A percentile compares a stretch with the other conserved stretches of the same genome.
Conservation (phyloP, 2,113 vertebrate species). For the Bufo gargarizans region DNA sequence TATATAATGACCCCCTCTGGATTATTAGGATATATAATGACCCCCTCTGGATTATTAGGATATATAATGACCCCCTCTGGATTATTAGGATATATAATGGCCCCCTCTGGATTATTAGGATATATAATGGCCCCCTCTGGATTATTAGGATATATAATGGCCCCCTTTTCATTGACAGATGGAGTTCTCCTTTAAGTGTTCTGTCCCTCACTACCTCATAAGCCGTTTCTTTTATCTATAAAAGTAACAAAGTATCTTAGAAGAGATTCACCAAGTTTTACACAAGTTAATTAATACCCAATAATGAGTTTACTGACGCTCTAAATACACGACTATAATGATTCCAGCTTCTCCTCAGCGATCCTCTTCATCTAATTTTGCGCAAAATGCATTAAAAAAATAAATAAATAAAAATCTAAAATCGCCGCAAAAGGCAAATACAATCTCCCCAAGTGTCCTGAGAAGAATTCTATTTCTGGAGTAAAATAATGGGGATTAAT, state of each 20-base stretch:
- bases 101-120: no score
- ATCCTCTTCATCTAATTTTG: background rate
- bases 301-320: background rate
- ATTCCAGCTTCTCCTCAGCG: background rate
- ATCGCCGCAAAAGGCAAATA: background rate
- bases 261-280: no score
- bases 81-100: no score
- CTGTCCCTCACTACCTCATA: background rate
- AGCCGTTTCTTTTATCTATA: background rate
- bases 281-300: background rate
- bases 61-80: no score
- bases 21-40: no score
- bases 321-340: background rate
- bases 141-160: no score
- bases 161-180: no score
- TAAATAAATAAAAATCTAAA: background rate
- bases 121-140: no score
- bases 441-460: background rate
- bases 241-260: background rate
- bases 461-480: background rate
- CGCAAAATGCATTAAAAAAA: background rate
- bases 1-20: no score
- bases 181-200: background rate
- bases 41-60: no score
- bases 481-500: conserved; percentile 29